A percentile compares a stretch with the other conserved stretches of the same genome.
These are phyloP conservation scores for Pimpla rufipes DNA, from an alignment of 2,888 invertebrate genomes.

Conservation along the genomic window DNA sequence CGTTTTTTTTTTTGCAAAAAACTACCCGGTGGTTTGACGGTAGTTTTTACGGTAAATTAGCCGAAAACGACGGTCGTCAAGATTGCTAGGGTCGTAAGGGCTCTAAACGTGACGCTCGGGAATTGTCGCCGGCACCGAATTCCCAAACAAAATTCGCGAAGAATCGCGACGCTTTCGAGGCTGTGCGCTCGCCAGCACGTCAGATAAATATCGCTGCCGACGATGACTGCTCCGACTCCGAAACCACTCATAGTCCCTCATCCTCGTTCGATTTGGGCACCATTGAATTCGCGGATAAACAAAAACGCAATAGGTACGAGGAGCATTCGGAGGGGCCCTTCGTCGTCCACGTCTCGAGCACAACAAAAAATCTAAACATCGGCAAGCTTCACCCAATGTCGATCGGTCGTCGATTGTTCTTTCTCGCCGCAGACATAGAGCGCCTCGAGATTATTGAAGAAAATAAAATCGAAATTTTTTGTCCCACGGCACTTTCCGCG, in stretches of 20 bases:
- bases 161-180: not conserved
- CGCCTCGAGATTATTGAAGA: not conserved
- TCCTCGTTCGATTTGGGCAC: not conserved
- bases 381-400: constrained; percentile 1
- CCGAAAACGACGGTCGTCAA: too few relatives aligned
- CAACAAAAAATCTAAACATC: not conserved
- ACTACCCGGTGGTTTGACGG: too few relatives aligned
- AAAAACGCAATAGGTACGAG: not conserved
- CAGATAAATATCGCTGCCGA: too few relatives aligned
- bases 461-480: not conserved
- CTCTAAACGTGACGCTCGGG: not conserved
- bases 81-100: too few relatives aligned
- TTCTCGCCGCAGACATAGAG: not conserved
- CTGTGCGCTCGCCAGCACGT: too few relatives aligned
- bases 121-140: not conserved
- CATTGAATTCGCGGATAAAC: not conserved
- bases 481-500: not conserved
- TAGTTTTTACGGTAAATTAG: too few relatives aligned
- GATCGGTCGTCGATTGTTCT: not conserved
- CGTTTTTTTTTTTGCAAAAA: too few relatives aligned
- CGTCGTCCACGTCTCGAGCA: not conserved
- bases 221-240: not conserved
- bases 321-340: not conserved
- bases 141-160: not conserved
- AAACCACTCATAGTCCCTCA: not conserved